Evolutionary conservation across 2,113 vertebrate genomes (phyloP), one percentile per base, ranked within the genome.

Genomic region (Illadopsis cleaveri): DNA sequence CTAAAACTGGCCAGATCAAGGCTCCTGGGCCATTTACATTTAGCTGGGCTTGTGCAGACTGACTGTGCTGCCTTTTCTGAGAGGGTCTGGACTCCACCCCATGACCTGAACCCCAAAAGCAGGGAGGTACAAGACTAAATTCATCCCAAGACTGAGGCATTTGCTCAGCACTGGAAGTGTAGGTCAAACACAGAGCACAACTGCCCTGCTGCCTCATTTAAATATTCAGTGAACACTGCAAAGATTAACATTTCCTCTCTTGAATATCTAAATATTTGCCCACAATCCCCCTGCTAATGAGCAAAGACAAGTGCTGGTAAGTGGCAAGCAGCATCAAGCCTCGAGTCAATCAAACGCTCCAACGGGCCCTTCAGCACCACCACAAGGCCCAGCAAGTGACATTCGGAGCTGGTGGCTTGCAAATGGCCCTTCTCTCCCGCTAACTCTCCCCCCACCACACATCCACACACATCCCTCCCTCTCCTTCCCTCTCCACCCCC

Each of bases 251-350:
- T 98, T 97, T 93, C 90, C 93, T 97, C 94, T 86, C 87, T 56
- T 96, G 96, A 96, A 97, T 96, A 96, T 97, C 95, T 97, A 97
- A 97, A 96, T 96, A 97, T 97, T 97, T 94, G 93, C 96, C 97
- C 95, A 97, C 94, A 96, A 91, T 96, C 90, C 80, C 97, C 96
- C 87, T 89, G 94, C 98, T 99, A 99, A 99, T 99, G 98, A 98
- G 98, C 98, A 99, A 98, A 98, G 99, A 99, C 99, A 99, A 99
- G 98, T 98, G 98, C 98, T 99, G 99, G 98, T 98, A 99, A 98
- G 97, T 99, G 98, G 98, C 98, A 98, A 97, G 98, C 97, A 98
- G 98, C 98, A 99, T 99, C 99, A 99, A 98, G 98, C 98, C 98
- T 91, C 96, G 97, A 99, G 99, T 99, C 99, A 99, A 98, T 99